Conservation (phyloP, 2,888 invertebrate genomes). For the Drosophila leonis region DNA sequence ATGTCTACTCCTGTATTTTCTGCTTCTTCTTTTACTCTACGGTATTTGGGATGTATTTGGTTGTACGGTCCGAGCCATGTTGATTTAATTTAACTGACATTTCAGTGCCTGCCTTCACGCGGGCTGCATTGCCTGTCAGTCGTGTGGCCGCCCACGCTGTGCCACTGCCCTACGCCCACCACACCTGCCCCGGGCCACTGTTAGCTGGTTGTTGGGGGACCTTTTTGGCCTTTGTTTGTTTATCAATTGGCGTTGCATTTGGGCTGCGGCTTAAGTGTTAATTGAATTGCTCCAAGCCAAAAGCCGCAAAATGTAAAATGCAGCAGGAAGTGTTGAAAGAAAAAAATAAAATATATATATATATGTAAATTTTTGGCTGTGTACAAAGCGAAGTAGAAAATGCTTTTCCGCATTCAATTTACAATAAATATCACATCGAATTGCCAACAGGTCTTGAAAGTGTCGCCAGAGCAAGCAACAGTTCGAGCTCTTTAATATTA, state of each 20-base stretch:
- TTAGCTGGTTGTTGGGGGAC: conserved; percentile 13
- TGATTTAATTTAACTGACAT: conserved; percentile 75
- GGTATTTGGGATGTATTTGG: conserved; percentile 26
- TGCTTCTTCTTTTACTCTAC: conserved; percentile 23
- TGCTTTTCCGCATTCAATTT: not conserved
- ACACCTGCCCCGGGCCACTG: not conserved
- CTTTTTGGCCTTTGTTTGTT: conserved; percentile 62
- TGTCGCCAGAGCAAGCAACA: conserved; percentile 28
- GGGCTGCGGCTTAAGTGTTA: conserved; percentile 68
- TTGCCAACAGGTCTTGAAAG: conserved; percentile 37
- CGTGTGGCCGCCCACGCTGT: conserved; percentile 37
- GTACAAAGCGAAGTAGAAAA: conserved; percentile 1
- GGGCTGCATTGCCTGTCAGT: conserved; percentile 38
- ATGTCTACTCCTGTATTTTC: not conserved
- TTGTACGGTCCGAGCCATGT: conserved; percentile 46
- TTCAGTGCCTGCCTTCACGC: conserved; percentile 49
- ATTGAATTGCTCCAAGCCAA: conserved; percentile 59
- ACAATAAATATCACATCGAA: not conserved
- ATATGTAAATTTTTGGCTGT: not conserved
- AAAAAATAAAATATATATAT: not conserved
- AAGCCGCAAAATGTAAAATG: conserved; percentile 26
- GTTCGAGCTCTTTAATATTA: conserved; percentile 31
- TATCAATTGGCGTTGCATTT: conserved; percentile 71
- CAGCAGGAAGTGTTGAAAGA: conserved; percentile 24
- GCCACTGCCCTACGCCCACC: not conserved